These are phyloP conservation scores for Papilio dardanus DNA, from an alignment of 1,140 invertebrate species.

Conservation along the genomic window DNA sequence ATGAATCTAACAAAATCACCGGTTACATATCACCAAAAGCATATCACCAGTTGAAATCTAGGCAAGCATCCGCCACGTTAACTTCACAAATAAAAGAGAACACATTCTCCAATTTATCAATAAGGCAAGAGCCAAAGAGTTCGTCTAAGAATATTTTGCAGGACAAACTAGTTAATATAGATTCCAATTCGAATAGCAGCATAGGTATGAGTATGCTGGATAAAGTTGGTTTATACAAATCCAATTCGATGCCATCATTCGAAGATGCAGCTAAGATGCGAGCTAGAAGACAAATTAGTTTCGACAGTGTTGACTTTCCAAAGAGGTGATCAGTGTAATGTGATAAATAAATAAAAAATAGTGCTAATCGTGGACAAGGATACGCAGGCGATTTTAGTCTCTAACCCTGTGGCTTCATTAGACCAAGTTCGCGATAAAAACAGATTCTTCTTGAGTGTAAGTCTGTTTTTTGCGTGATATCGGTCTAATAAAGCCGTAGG, in stretches of 20 bases:
- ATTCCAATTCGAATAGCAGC: slow-evolving; percentile 69
- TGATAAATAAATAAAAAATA: background rate
- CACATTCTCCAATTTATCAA: slow-evolving; percentile 49
- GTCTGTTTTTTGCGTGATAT: too few species aligned
- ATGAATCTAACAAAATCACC: slow-evolving; percentile 60
- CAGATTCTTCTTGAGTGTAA: too few species aligned
- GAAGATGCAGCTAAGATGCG: slow-evolving; percentile 75
- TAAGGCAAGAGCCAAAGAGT: slow-evolving; percentile 64
- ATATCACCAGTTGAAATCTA: slow-evolving; percentile 64
- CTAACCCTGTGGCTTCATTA: too few species aligned
- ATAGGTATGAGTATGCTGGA: slow-evolving; percentile 60
- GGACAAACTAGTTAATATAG: slow-evolving; percentile 80
- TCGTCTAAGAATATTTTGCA: slow-evolving; percentile 75
- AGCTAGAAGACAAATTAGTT: slow-evolving; percentile 77
- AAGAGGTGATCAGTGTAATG: slow-evolving; percentile 66
- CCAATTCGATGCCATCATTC: slow-evolving; percentile 73
- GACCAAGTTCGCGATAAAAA: too few species aligned
- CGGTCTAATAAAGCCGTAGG: too few species aligned
- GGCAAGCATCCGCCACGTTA: slow-evolving; percentile 50
- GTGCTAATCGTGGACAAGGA: too few species aligned
- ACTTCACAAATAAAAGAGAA: slow-evolving; percentile 77
- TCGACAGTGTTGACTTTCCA: slow-evolving; percentile 76
- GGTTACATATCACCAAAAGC: slow-evolving; percentile 75
- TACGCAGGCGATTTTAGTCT: too few species aligned
- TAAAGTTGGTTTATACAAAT: slow-evolving; percentile 63